phyloP scores from a whole-genome alignment of 2,113 vertebrate species.

The Pygoscelis antarcticus region DNA sequence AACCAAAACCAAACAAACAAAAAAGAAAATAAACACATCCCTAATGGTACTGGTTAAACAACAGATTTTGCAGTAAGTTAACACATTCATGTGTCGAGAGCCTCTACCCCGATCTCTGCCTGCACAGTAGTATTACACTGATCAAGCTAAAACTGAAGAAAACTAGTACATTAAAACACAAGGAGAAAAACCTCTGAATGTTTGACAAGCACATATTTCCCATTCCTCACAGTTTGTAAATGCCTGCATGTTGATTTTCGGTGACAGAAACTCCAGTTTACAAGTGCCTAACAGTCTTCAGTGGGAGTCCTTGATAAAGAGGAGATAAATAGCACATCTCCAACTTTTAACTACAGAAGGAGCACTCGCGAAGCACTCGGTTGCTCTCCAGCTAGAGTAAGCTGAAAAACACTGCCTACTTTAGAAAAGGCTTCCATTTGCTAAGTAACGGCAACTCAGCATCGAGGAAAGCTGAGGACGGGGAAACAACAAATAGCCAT shows the following conservation, averaged over 20 bases:
- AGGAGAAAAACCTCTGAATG: not conserved
- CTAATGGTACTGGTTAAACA: not conserved
- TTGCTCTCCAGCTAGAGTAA: not conserved
- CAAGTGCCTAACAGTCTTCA: not conserved
- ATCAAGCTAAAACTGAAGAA: not conserved
- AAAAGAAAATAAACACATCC: not conserved
- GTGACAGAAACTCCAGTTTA: not conserved
- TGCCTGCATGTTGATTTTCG: not conserved
- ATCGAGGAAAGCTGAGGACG: not conserved
- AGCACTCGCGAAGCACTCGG: not conserved
- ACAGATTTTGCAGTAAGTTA: not conserved
- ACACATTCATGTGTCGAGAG: not conserved
- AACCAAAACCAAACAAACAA: not conserved
- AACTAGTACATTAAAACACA: not conserved
- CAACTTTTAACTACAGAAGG: not conserved
- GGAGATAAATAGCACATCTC: not conserved
- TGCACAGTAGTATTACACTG: not conserved
- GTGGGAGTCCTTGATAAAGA: not conserved
- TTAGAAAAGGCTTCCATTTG: not conserved
- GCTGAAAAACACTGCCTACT: not conserved
- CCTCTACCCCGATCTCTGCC: not conserved
- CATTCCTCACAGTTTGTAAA: not conserved
- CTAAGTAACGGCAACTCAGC: not conserved
- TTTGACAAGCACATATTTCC: fast-evolving
- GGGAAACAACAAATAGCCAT: not conserved